These are phyloP conservation scores for Acrossocheilus fasciatus DNA, from an alignment of 2,797 vertebrate genomes.

Conservation along the genomic window DNA sequence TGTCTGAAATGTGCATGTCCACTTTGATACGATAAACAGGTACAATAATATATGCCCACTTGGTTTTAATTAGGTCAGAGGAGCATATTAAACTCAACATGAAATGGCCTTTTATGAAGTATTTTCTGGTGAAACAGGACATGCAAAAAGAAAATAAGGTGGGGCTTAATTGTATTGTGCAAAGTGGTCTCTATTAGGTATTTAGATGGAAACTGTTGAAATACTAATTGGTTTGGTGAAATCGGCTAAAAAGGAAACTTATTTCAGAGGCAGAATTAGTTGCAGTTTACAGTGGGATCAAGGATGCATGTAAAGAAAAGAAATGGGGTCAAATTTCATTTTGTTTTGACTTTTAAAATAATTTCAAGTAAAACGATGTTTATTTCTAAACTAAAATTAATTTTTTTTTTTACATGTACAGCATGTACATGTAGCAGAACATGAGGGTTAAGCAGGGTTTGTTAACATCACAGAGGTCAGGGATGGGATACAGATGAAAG, in stretches of 20 bases:
- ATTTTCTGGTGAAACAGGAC: not conserved
- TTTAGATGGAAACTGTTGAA: not conserved
- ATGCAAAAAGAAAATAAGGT: not conserved
- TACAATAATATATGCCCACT: not conserved
- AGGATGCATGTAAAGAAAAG: not conserved
- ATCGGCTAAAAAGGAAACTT: not conserved
- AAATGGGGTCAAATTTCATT: not conserved
- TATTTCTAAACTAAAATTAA: not conserved
- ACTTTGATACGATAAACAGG: not conserved
- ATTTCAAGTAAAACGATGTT: not conserved
- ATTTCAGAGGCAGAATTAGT: not conserved
- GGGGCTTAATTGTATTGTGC: not conserved
- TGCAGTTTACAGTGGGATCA: not conserved
- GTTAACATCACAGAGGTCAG: not conserved
- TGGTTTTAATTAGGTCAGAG: not conserved
- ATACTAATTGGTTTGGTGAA: not conserved
- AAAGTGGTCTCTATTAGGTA: not conserved
- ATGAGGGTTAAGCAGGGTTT: slow-evolving; percentile 6
- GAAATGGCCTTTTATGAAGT: not conserved
- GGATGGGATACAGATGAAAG: not conserved
- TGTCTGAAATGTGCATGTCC: not conserved
- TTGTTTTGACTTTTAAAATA: not conserved
- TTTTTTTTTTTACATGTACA: not conserved
- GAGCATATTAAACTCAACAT: not conserved
- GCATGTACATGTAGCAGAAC: not conserved